These are phyloP conservation scores for Unio pictorum DNA, from an alignment of 2,888 invertebrate genomes.

Conservation along the genomic window DNA sequence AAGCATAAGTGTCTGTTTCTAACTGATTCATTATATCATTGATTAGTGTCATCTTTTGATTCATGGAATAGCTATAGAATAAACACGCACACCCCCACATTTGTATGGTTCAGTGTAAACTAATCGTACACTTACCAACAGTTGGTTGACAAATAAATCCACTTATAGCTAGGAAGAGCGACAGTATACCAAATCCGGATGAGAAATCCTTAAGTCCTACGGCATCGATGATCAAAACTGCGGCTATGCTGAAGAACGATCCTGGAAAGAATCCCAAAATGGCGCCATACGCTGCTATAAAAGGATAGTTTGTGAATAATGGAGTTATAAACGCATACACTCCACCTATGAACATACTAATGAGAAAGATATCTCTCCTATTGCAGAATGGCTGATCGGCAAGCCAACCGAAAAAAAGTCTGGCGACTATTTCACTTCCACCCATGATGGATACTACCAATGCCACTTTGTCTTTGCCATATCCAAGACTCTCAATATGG, in stretches of 20 bases:
- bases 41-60: too few relatives aligned
- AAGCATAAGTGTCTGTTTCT: too few relatives aligned
- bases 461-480: slow-evolving; percentile 69
- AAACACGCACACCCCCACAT: background rate
- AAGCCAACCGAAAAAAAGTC: slow-evolving; percentile 82
- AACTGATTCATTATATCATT: too few relatives aligned
- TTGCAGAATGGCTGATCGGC: slow-evolving; percentile 83
- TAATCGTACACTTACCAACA: slow-evolving; percentile 28
- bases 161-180: slow-evolving; percentile 26
- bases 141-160: slow-evolving; percentile 30
- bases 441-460: slow-evolving; percentile 80
- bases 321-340: slow-evolving; percentile 29
- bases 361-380: slow-evolving; percentile 66
- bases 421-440: slow-evolving; percentile 80
- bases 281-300: slow-evolving; percentile 31
- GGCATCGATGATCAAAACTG: slow-evolving; percentile 40
- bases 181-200: slow-evolving; percentile 35
- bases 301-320: slow-evolving; percentile 17
- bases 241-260: slow-evolving; percentile 34
- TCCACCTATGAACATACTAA: slow-evolving; percentile 18
- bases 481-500: slow-evolving; percentile 79
- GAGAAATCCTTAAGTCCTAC: slow-evolving; percentile 35
- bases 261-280: slow-evolving; percentile 42
- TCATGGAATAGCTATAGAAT: too few relatives aligned
- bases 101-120: background rate